phyloP scores from a whole-genome alignment of 2,797 vertebrate species.

The Mormyrus proboscirostris region DNA sequence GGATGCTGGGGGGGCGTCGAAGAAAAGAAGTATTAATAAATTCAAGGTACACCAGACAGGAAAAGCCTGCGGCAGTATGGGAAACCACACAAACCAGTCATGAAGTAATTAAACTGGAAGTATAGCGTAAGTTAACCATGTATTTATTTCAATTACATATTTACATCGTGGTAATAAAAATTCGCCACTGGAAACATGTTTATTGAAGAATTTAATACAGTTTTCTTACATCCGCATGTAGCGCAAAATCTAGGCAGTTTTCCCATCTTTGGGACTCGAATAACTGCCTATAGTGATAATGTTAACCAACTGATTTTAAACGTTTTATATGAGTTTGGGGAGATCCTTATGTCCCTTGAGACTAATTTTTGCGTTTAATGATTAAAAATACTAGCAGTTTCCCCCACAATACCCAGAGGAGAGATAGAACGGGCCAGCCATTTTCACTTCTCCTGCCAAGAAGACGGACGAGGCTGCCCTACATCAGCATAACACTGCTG shows the following conservation, averaged over 20 bases:
- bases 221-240: not conserved
- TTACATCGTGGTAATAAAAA: not conserved
- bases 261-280: not conserved
- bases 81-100: slow-evolving; percentile 29
- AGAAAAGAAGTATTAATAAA: not conserved
- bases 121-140: slow-evolving; percentile 24
- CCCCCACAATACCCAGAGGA: not conserved
- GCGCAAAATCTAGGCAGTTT: not conserved
- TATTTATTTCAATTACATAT: not conserved
- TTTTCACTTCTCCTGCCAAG: not conserved
- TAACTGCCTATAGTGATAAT: not conserved
- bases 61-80: slow-evolving; percentile 33
- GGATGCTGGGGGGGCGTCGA: not conserved
- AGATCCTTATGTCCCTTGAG: not conserved
- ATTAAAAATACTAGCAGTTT: slow-evolving; percentile 15
- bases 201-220: not conserved
- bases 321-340: not conserved
- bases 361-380: not conserved
- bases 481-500: not conserved
- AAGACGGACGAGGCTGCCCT: not conserved
- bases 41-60: slow-evolving; percentile 19
- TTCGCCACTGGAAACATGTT: not conserved
- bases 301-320: slow-evolving; percentile 7
- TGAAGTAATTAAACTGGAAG: slow-evolving; percentile 38
- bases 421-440: not conserved